These are phyloP conservation scores for Trinectes maculatus DNA, from an alignment of 2,113 vertebrate species.

Conservation along the genomic window DNA sequence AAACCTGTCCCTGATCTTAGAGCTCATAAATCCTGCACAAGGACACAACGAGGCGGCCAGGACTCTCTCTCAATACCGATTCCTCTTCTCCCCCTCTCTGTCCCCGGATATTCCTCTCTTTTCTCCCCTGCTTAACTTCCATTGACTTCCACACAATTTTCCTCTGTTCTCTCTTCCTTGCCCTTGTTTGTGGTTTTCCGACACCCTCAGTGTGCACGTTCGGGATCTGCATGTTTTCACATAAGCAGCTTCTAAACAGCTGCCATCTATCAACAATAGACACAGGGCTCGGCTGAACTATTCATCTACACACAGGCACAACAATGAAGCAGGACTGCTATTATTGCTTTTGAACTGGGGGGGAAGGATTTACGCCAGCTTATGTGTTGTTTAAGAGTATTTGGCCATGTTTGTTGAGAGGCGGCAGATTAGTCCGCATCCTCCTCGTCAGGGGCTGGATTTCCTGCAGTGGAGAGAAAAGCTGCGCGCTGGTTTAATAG, in stretches of 20 bases:
- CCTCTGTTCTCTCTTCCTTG: constrained; percentile 26
- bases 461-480: constrained; percentile 55
- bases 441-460: constrained; percentile 56
- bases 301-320: constrained; percentile 31
- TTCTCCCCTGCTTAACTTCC: constrained; percentile 21
- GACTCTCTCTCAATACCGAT: constrained; percentile 60
- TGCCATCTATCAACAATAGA: constrained; percentile 53
- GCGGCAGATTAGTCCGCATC: constrained; percentile 63
- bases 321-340: constrained; percentile 37
- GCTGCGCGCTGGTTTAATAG: constrained; percentile 42
- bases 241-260: constrained; percentile 41
- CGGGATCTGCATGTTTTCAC: constrained; percentile 33
- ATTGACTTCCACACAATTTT: constrained; percentile 44
- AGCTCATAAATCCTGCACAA: constrained; percentile 79
- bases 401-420: constrained; percentile 56
- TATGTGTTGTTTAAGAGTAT: constrained; percentile 59
- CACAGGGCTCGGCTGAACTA: constrained; percentile 27
- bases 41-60: constrained; percentile 66
- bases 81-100: constrained; percentile 33
- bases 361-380: constrained; percentile 59
- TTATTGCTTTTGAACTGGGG: constrained; percentile 39
- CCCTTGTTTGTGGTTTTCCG: constrained; percentile 37
- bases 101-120: constrained; percentile 50
- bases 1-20: constrained; percentile 74
- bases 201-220: constrained; percentile 34